These are phyloP conservation scores for Palaemon carinicauda DNA, from an alignment of 1,140 invertebrate species.

Conservation along the genomic window DNA sequence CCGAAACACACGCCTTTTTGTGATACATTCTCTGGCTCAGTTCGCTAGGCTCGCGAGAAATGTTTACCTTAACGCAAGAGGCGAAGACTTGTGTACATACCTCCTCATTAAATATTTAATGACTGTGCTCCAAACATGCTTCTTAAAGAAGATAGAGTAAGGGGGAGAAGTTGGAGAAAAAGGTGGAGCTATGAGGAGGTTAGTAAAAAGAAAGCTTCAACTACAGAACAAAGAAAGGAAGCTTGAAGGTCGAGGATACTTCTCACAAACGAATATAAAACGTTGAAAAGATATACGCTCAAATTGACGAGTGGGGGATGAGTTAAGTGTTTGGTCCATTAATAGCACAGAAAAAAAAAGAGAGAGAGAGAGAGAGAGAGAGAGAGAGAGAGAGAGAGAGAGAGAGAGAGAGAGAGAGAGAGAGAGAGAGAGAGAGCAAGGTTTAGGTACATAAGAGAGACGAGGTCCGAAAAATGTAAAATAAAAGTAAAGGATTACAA, in stretches of 20 bases:
- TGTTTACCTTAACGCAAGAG: too few species aligned
- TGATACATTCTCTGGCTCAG: too few species aligned
- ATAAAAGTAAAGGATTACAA: neutral
- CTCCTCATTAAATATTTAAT: too few species aligned
- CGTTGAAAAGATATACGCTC: too few species aligned
- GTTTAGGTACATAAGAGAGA: neutral
- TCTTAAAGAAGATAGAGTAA: neutral
- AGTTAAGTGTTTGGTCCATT: neutral
- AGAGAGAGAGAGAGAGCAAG: neutral
- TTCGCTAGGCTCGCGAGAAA: too few species aligned
- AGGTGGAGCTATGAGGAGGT: neutral
- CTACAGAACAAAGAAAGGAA: neutral
- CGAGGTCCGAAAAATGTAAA: neutral
- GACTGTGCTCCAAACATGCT: too few species aligned
- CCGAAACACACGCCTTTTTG: too few species aligned
- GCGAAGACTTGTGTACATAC: too few species aligned
- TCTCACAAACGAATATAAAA: neutral
- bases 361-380: conserved; percentile 9
- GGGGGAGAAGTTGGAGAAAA: neutral
- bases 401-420: conserved; percentile 9
- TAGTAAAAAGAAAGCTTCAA: too few species aligned
- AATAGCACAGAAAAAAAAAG: neutral
- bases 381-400: conserved; percentile 5
- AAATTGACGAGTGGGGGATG: neutral
- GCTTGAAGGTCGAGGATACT: neutral